These are phyloP conservation scores for Cinara cedri DNA, from an alignment of 2,888 invertebrate genomes.

Conservation along the genomic window DNA sequence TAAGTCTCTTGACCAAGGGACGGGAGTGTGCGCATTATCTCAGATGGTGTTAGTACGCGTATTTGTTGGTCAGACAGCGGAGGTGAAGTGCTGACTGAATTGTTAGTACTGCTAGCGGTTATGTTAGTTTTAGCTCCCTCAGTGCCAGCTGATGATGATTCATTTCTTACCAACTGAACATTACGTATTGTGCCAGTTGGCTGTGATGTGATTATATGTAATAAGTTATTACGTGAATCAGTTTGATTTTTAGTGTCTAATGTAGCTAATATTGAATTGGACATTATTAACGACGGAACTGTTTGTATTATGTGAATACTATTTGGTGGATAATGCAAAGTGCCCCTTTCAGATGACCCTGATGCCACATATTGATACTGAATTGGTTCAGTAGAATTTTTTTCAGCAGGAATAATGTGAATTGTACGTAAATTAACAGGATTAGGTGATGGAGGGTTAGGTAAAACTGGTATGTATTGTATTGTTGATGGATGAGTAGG, in stretches of 20 bases:
- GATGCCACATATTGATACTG: constrained; percentile 58
- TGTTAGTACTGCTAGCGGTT: constrained; percentile 54
- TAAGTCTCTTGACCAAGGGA: constrained; percentile 75
- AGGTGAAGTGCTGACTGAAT: constrained; percentile 58
- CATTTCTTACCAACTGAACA: constrained; percentile 58
- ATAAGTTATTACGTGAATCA: constrained; percentile 56
- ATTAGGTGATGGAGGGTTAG: constrained; percentile 57
- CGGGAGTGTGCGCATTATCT: constrained; percentile 89
- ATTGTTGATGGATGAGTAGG: constrained; percentile 62
- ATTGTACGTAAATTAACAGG: constrained; percentile 58
- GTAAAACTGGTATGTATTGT: constrained; percentile 60
- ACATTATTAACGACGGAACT: constrained; percentile 61
- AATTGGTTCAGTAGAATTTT: constrained; percentile 56
- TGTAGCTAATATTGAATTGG: constrained; percentile 59
- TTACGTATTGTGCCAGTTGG: constrained; percentile 55
- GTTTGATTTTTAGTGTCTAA: constrained; percentile 56
- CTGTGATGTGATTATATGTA: constrained; percentile 58
- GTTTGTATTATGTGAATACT: constrained; percentile 61
- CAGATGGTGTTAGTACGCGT: constrained; percentile 85
- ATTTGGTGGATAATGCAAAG: constrained; percentile 61
- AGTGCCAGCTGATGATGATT: constrained; percentile 58
- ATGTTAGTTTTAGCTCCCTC: constrained; percentile 59
- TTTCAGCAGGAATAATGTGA: constrained; percentile 57
- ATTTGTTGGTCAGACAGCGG: constrained; percentile 76
- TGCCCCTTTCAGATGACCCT: constrained; percentile 59